Evolutionary conservation across 2,797 vertebrate species (phyloP).

Genomic region (Erithacus rubecula): DNA sequence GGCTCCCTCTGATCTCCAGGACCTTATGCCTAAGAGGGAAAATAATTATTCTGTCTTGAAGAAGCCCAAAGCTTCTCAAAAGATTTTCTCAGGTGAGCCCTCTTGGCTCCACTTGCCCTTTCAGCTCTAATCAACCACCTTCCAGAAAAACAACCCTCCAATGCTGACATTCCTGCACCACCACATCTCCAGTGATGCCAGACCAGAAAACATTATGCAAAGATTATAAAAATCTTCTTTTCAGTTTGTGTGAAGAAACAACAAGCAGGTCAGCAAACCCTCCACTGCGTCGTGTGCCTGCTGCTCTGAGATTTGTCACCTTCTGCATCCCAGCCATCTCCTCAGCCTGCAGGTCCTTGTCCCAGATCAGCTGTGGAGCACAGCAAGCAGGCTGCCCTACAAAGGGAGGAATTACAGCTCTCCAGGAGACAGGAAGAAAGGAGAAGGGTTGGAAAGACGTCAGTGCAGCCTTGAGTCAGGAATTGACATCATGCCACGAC

Average conservation of each 20-base stretch:
- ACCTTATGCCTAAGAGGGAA: neutral
- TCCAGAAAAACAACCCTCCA: neutral
- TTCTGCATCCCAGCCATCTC: neutral
- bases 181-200: neutral
- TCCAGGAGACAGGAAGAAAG: constrained; percentile 53
- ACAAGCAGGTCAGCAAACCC: neutral
- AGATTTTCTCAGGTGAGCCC: neutral
- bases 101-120: neutral
- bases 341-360: neutral
- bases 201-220: neutral
- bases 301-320: neutral
- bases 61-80: neutral
- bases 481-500: constrained; percentile 28
- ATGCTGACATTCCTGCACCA: neutral
- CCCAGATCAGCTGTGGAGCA: constrained; percentile 6
- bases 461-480: constrained; percentile 58
- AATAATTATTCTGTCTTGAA: neutral
- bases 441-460: constrained; percentile 36
- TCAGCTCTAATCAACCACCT: neutral
- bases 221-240: neutral
- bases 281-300: neutral
- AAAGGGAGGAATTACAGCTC: constrained; percentile 34
- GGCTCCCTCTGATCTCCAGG: neutral
- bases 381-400: constrained; percentile 27
- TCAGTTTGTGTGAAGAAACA: neutral